Percentiles rank a stretch among this genome's conserved stretches.
Evolutionary conservation across 2,888 invertebrate genomes (phyloP).

Genomic region (Agonopterix heracliana): DNA sequence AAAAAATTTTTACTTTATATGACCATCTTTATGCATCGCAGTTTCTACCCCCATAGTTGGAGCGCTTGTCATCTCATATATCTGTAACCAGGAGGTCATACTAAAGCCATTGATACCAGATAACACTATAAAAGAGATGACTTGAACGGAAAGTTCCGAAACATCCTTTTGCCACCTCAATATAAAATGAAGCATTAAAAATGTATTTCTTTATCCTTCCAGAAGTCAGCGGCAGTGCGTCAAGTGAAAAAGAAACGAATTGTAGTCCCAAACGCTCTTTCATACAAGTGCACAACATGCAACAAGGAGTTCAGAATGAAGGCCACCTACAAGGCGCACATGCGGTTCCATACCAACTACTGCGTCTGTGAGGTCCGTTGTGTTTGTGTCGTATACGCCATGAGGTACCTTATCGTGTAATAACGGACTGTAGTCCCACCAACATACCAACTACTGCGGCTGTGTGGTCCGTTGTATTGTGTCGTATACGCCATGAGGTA

Average conservation of each 20-base stretch:
- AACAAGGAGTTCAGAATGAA: constrained; percentile 59
- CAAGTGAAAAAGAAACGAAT: constrained; percentile 17
- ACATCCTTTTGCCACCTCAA: too few species aligned
- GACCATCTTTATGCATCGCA: background rate
- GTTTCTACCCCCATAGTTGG: too few species aligned
- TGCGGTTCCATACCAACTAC: constrained; percentile 59
- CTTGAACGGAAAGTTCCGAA: too few species aligned
- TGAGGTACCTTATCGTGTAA: too few species aligned
- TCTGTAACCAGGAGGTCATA: too few species aligned
- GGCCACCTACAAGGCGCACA: constrained; percentile 55
- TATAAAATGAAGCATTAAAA: too few species aligned
- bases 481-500: too few species aligned
- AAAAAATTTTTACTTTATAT: background rate
- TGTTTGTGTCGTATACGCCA: background rate
- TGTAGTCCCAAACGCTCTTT: constrained; percentile 24
- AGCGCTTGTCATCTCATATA: too few species aligned
- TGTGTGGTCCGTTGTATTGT: constrained; percentile 50
- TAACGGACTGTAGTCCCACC: constrained; percentile 20
- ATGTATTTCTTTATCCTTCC: background rate
- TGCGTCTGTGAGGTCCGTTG: constrained; percentile 59
- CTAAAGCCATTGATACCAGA: too few species aligned
- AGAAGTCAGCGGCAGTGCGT: constrained; percentile 14
- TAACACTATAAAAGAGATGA: too few species aligned
- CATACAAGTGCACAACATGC: constrained; percentile 48
- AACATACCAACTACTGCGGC: constrained; percentile 60